phyloP scores from a whole-genome alignment of 2,113 vertebrate species.

The Hipposideros armiger region DNA sequence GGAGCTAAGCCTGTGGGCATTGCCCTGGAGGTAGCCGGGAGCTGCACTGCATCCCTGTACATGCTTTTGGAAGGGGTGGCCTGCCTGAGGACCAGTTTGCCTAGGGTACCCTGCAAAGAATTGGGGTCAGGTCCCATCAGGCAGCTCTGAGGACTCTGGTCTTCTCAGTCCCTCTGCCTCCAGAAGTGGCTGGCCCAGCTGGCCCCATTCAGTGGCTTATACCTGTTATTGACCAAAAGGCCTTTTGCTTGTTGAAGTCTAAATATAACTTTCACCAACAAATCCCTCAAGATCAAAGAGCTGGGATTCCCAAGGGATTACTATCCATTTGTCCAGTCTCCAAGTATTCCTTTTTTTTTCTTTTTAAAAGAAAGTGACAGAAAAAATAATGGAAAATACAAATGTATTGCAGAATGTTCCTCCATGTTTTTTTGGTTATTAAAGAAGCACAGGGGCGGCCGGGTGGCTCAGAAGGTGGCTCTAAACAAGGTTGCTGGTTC shows the following conservation, averaged over 20 bases:
- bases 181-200: neutral
- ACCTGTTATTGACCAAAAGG: neutral
- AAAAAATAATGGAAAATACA: conserved; percentile 25
- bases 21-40: neutral
- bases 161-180: neutral
- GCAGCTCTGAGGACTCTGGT: neutral
- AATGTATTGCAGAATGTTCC: neutral
- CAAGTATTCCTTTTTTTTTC: neutral
- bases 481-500: too few relatives aligned
- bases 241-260: neutral
- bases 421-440: neutral
- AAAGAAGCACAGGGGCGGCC: neutral
- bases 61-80: neutral
- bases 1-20: neutral
- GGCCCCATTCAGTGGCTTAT: neutral
- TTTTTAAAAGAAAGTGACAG: conserved; percentile 10
- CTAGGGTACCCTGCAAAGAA: neutral
- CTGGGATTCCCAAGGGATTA: neutral
- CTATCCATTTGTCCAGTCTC: conserved; percentile 3
- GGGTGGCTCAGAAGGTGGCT: too few relatives aligned
- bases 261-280: conserved; percentile 6
- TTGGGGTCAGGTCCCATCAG: neutral
- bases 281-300: neutral
- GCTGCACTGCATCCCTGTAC: neutral
- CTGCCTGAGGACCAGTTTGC: neutral